Conservation (phyloP, 2,797 vertebrate genomes). For the Mionectes olivaceus region DNA sequence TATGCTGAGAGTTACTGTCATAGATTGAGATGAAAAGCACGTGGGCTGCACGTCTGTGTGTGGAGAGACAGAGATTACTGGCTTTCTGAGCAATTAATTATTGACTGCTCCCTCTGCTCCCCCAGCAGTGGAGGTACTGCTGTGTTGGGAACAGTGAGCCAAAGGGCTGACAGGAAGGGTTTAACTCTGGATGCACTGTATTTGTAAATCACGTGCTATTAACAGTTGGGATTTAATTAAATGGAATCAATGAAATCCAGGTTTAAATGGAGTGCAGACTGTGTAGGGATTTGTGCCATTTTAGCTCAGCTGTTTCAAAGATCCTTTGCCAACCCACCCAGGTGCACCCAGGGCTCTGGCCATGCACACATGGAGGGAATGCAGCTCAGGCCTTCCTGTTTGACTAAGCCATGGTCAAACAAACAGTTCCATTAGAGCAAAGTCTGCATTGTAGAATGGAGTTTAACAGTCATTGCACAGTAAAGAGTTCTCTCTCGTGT, state of each 20-base stretch:
- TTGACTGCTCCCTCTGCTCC: not conserved
- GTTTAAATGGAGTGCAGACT: not conserved
- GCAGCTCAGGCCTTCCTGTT: not conserved
- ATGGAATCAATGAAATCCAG: not conserved
- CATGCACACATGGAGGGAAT: too few relatives aligned
- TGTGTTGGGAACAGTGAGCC: not conserved
- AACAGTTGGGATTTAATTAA: not conserved
- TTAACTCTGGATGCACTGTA: not conserved
- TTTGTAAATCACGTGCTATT: not conserved
- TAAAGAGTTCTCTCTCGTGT: not conserved
- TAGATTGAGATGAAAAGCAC: not conserved
- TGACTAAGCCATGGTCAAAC: not conserved
- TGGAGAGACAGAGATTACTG: not conserved
- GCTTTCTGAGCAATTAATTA: not conserved
- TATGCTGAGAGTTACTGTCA: not conserved
- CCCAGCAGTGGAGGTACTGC: not conserved
- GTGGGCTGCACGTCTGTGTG: not conserved
- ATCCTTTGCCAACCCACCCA: not conserved
- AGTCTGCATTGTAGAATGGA: not conserved
- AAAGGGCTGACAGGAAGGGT: not conserved
- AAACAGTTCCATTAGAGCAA: conserved; percentile 6
- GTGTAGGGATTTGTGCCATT: not conserved
- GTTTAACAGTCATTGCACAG: not conserved
- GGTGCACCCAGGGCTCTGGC: not conserved
- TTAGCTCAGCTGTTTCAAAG: not conserved